Evolutionary conservation across 2,888 invertebrate species (phyloP).

Genomic region (Brachynemurus nebulosus): DNA sequence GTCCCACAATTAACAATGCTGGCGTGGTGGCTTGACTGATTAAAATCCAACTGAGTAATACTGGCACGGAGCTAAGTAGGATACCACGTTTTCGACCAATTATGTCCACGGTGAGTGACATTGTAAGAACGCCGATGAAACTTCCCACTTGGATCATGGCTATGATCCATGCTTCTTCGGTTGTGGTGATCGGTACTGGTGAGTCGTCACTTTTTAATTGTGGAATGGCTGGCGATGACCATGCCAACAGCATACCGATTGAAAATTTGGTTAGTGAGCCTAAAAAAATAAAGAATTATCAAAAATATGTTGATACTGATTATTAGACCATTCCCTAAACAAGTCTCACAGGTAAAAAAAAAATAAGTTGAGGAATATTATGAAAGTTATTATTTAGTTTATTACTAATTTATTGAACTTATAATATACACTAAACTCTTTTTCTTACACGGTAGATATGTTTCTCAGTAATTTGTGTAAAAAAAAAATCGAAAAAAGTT

Average conservation of each 20-base stretch:
- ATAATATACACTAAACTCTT: too few relatives aligned
- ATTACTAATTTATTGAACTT: too few relatives aligned
- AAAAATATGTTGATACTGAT: too few relatives aligned
- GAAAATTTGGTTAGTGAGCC: conserved; percentile 15
- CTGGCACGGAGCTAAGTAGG: conserved; percentile 13
- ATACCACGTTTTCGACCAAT: conserved; percentile 15
- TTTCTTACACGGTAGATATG: too few relatives aligned
- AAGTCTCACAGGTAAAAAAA: too few relatives aligned
- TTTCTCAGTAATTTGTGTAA: too few relatives aligned
- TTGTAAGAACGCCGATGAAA: conserved; percentile 12
- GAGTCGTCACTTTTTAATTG: conserved; percentile 25
- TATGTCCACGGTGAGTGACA: conserved; percentile 8
- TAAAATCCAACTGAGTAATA: conserved; percentile 13
- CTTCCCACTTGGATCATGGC: conserved; percentile 14
- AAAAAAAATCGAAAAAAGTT: too few relatives aligned
- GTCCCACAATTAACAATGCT: conserved; percentile 11
- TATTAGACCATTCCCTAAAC: too few relatives aligned
- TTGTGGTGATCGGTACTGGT: conserved; percentile 25
- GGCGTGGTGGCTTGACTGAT: conserved; percentile 12
- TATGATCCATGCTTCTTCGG: conserved; percentile 29
- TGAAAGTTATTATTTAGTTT: too few relatives aligned
- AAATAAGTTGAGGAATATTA: too few relatives aligned
- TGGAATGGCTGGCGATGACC: conserved; percentile 30
- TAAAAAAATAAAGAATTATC: conserved; percentile 11
- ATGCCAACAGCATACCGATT: conserved; percentile 28